Base-by-base conservation (phyloP, 2,113 vertebrate genomes). In the Microcebus tavaratra region DNA sequence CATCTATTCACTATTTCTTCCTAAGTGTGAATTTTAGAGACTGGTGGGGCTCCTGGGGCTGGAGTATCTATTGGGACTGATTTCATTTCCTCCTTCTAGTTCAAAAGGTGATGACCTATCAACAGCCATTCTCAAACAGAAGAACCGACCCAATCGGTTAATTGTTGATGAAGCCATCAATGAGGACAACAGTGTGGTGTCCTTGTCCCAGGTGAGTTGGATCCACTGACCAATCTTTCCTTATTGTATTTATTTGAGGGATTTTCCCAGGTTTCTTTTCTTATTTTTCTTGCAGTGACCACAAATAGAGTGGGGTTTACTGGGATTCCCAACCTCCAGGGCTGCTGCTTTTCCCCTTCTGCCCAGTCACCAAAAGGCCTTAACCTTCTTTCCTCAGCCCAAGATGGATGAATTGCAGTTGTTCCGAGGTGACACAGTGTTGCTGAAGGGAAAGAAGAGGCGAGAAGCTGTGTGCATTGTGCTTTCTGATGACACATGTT, bases 121-220 rank as follows among this genome's bases (percentile, higher is more conserved):
- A 8, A 99, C 99, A 98, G 99, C 99, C 48, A 99, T 99, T 98
- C 98, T 99, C 96, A 99, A 99, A 99, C 99, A 99, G 98, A 99
- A 99, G 99, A 99, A 99, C 98, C 99, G 99, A 97, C 99, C 99
- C 29, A 99, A 99, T 99, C 99, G 99, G 98, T 98, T 99, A 98
- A 99, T 99, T 98, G 99, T 99, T 72, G 99, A 99, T 98, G 99
- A 99, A 98, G 99, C 99, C 95, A 99, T 99, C 98, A 99, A 99
- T 98, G 99, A 99, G 98, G 99, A 99, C 98, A 99, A 99, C 98
- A 99, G 99, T 88, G 99, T 99, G 96, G 99, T 99, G 82, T 99
- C 99, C 3, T 99, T 99, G 94, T 99, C 99, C 95, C 99, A 99
- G 99, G 99, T 99, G 97, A 4, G 98, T 97, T 96, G 85, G 87